phyloP scores from a whole-genome alignment of 2,888 invertebrate genomes.

The Nemotelus pantherinus region DNA sequence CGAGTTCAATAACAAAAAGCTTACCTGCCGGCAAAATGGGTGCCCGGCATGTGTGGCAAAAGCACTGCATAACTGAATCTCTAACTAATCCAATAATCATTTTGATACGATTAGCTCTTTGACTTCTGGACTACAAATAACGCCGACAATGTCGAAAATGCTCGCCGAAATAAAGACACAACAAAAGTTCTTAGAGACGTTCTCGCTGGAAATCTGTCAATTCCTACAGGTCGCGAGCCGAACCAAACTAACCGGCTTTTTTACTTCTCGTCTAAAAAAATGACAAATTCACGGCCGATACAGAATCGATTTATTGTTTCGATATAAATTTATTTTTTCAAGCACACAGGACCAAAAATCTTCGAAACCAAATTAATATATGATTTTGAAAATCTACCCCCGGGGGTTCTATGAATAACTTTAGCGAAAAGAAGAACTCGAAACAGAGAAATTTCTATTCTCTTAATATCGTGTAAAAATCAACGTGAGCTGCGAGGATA shows the following conservation, averaged over 20 bases:
- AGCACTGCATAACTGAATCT: slow-evolving; percentile 92
- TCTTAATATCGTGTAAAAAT: not conserved
- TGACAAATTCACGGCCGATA: no score
- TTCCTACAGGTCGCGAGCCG: slow-evolving; percentile 9
- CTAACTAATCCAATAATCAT: slow-evolving; percentile 92
- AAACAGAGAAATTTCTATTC: not conserved
- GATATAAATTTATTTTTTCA: no score
- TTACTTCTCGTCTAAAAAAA: not conserved
- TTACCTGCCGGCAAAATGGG: slow-evolving; percentile 81
- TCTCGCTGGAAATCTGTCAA: not conserved
- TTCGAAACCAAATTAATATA: not conserved
- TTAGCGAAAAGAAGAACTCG: no score
- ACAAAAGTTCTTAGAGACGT: not conserved
- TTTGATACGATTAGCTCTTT: slow-evolving; percentile 55
- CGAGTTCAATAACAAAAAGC: slow-evolving; percentile 53
- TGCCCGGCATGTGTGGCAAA: slow-evolving; percentile 92
- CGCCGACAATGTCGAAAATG: no score
- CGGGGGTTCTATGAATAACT: not conserved
- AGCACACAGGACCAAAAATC: not conserved
- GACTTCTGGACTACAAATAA: not conserved
- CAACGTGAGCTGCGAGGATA: slow-evolving; percentile 1
- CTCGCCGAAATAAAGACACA: not conserved
- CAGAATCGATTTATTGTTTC: no score
- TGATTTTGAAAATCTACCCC: not conserved
- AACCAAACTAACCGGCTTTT: slow-evolving; percentile 29